phyloP scores from a whole-genome alignment of 2,113 vertebrate genomes.

The Camarhynchus parvulus region DNA sequence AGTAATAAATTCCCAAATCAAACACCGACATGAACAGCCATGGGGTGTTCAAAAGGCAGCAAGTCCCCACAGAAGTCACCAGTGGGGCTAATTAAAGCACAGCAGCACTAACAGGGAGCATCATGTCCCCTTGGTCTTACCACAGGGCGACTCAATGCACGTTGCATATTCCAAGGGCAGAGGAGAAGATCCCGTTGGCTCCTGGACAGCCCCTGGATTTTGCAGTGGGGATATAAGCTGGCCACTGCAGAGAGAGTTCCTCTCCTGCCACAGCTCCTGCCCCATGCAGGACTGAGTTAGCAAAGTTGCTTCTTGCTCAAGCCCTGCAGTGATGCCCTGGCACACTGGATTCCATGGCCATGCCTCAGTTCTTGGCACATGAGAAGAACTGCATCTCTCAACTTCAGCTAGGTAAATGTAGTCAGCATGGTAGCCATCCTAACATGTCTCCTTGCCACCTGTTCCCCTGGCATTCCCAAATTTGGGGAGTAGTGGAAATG shows the following conservation, averaged over 20 bases:
- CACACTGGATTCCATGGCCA: rapidly evolving
- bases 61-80: background rate
- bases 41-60: background rate
- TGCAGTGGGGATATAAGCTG: rapidly evolving
- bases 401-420: too few species aligned
- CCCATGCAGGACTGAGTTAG: background rate
- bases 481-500: background rate
- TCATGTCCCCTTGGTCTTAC: rapidly evolving
- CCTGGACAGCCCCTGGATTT: background rate
- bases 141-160: rapidly evolving
- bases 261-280: background rate
- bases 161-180: background rate
- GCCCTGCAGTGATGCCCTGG: background rate
- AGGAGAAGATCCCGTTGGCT: rapidly evolving
- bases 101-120: background rate
- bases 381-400: background rate
- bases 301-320: background rate
- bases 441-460: background rate
- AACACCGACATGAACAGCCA: background rate
- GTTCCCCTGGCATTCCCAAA: background rate
- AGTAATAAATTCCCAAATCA: background rate
- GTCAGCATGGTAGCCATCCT: rapidly evolving
- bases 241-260: background rate
- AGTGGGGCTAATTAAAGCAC: background rate
- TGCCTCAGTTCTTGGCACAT: rapidly evolving